Percentiles rank a stretch among this genome's conserved stretches.
Evolutionary conservation across 2,113 vertebrate genomes (phyloP).

Genomic region (Ammodytes dubius): DNA sequence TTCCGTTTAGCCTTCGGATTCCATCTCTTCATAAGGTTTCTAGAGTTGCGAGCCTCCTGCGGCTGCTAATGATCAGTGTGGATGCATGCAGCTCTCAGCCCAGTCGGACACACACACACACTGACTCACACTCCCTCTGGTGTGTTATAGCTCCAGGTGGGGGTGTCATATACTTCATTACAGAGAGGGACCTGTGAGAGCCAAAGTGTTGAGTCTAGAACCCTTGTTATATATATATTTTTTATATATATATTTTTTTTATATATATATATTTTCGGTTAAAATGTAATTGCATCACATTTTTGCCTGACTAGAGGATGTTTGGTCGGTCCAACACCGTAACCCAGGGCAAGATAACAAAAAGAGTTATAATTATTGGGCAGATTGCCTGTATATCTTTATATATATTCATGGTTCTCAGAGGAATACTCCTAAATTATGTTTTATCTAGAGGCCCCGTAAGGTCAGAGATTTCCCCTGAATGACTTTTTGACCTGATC

Average conservation of each 20-base stretch:
- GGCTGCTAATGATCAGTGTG: conserved; percentile 54
- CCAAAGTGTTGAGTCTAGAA: not conserved
- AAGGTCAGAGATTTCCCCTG: too few species aligned
- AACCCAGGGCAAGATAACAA: not conserved
- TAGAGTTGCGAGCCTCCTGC: conserved; percentile 44
- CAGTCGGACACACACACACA: conserved; percentile 12
- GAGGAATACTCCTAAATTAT: not conserved
- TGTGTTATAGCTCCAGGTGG: conserved; percentile 53
- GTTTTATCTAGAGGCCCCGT: not conserved
- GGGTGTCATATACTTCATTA: conserved; percentile 39
- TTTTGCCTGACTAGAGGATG: not conserved
- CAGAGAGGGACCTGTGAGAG: conserved; percentile 15
- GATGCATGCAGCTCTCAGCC: conserved; percentile 35
- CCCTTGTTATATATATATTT: not conserved
- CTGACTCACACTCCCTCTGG: conserved; percentile 25
- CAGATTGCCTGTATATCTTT: not conserved
- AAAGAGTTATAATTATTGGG: not conserved
- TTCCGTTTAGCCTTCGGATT: conserved; percentile 35
- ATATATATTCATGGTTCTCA: not conserved
- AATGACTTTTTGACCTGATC: not conserved
- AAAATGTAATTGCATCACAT: conserved; percentile 4
- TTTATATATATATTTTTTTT: too few species aligned
- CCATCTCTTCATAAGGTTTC: conserved; percentile 32
- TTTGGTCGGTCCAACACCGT: not conserved
- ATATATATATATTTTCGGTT: conserved; percentile 2